Evolutionary conservation across 2,888 invertebrate species (phyloP).

Genomic region (Mechanitis mazaeus): DNA sequence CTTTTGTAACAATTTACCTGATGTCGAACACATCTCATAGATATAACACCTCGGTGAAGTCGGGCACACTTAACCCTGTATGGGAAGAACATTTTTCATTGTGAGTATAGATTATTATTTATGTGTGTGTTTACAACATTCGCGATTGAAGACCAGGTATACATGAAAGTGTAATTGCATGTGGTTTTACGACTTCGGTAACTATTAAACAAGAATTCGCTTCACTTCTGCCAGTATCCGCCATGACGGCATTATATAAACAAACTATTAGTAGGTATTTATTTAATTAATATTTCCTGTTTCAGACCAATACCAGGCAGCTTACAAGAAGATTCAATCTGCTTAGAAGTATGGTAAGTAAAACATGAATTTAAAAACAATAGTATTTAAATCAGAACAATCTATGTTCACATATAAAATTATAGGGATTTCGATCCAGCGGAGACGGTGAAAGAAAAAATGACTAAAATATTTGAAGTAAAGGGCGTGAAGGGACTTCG

Average conservation of each 20-base stretch:
- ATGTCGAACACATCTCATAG: slow-evolving; percentile 85
- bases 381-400: neutral
- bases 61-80: slow-evolving; percentile 89
- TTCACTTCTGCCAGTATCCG: too few relatives aligned
- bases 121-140: neutral
- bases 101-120: slow-evolving; percentile 75
- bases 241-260: too few relatives aligned
- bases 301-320: slow-evolving; percentile 84
- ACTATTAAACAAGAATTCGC: too few relatives aligned
- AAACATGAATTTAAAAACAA: neutral
- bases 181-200: neutral
- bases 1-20: slow-evolving; percentile 94
- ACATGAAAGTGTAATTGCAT: neutral
- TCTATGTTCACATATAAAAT: slow-evolving; percentile 17
- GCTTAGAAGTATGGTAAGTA: slow-evolving; percentile 88
- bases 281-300: slow-evolving; percentile 32
- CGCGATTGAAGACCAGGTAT: too few relatives aligned
- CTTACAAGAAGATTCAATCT: slow-evolving; percentile 83
- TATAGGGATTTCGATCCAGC: slow-evolving; percentile 92
- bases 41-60: slow-evolving; percentile 94
- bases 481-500: slow-evolving; percentile 90
- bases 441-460: slow-evolving; percentile 91
- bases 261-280: neutral
- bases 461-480: slow-evolving; percentile 89
- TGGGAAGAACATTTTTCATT: slow-evolving; percentile 99